Conservation (phyloP, 2,888 invertebrate species). For the Amblyjoppa fuscipennis region DNA sequence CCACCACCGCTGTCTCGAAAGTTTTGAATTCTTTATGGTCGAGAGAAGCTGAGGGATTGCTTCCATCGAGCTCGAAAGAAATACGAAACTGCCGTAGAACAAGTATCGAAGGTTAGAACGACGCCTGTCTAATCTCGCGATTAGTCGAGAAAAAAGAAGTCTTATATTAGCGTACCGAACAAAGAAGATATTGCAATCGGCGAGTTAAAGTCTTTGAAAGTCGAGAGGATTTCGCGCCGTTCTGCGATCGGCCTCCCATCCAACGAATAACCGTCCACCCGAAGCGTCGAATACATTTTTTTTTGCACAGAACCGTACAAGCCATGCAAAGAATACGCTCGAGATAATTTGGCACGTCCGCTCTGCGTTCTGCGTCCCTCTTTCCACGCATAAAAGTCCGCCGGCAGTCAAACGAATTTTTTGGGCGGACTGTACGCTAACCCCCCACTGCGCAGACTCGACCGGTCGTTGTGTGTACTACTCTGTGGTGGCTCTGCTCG, state of each 20-base stretch:
- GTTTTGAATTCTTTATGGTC: conserved; percentile 8
- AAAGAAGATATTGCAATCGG: not conserved
- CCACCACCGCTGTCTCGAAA: not conserved
- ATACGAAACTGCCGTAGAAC: not conserved
- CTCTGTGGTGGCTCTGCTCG: conserved; percentile 49
- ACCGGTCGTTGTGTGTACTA: conserved; percentile 66
- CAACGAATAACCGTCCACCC: conserved; percentile 2
- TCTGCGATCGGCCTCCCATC: not conserved
- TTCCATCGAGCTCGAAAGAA: not conserved
- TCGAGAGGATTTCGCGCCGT: conserved; percentile 1
- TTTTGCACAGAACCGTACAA: conserved; percentile 51
- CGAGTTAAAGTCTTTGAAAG: conserved; percentile 6
- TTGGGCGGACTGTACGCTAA: conserved; percentile 48
- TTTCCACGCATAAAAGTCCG: not conserved
- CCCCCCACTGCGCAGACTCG: conserved; percentile 74
- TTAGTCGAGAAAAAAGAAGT: not conserved
- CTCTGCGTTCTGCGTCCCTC: not conserved
- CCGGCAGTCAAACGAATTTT: conserved; percentile 18
- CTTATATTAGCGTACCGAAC: not conserved
- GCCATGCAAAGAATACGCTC: not conserved
- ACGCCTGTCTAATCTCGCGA: not conserved
- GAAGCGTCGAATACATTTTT: conserved; percentile 28
- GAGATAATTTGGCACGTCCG: not conserved
- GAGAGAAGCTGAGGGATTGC: not conserved
- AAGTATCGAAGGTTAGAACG: not conserved